Base-by-base conservation (phyloP, 2,797 vertebrate species). In the Tinamus major region DNA sequence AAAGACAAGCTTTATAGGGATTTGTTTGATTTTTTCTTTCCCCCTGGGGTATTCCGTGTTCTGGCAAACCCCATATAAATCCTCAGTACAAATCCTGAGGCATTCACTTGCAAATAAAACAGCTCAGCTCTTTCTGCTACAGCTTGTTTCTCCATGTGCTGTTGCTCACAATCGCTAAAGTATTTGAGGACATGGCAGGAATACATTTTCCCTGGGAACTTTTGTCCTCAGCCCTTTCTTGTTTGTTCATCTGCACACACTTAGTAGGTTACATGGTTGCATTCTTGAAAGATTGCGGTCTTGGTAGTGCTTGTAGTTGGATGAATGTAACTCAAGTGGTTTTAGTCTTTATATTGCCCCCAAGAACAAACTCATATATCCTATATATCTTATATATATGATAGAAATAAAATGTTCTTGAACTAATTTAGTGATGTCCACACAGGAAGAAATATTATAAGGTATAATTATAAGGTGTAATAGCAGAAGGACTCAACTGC, bases 11-110 rank as follows among this genome's bases (percentile, higher is more conserved):
- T 49, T 8, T 17, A 49, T 7, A 26, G 55, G 23, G 18, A 13
- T 42, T 20, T n/a, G 0, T 20, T 4, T 2, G 46, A 59, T 17
- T 13, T 31, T 27, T 48, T 29, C 17, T 35, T 35, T 41, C 11
- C 2, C 44, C 0, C 0, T 2, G 10, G 14, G 12, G 53, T 8
- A 20, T 1, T 1, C 19, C 31, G 6, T 3, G 0, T 51, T 46
- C 6, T 59, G 19, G 48, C 24, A 37, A 51, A 27, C 33, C n/a
- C 20, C 15, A 24, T 5, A 5, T 9, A 13, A 31, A 17, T 12
- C 6, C 14, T 71, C 39, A 37, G 27, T 51, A 6, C 2, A 39
- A 74, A 39, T 63, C 72, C 29, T 33, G 17, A 16, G 10, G 2
- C 1, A 0, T 62, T 68, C 46, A 56, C 19, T 16, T 49, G 19